A percentile compares a stretch with the other conserved stretches of the same genome.
phyloP scores from a whole-genome alignment of 2,113 vertebrate genomes.

The Catharus minimus region DNA sequence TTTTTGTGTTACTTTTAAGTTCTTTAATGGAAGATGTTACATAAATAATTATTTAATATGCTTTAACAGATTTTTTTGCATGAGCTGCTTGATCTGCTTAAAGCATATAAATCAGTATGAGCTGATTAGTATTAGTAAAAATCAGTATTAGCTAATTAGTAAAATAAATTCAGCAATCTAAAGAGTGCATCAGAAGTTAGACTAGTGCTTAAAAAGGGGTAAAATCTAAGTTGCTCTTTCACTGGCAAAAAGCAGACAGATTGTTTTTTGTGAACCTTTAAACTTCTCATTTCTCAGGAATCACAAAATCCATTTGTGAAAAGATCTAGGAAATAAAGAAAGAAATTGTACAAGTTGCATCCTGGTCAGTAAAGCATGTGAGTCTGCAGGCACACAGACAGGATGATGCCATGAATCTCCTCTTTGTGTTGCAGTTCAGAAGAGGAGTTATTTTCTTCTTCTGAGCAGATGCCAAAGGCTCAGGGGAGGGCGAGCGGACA shows the following conservation, averaged over 20 bases:
- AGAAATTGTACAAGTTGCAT: not conserved
- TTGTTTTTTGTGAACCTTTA: not conserved
- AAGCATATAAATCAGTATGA: not conserved
- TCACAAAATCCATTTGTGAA: conserved; percentile 40
- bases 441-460: conserved; percentile 7
- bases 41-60: conserved; percentile 39
- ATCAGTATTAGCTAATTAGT: not conserved
- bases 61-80: not conserved
- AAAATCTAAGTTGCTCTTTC: not conserved
- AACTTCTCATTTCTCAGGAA: not conserved
- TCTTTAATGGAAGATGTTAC: conserved; percentile 6
- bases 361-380: not conserved
- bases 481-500: not conserved
- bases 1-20: conserved; percentile 37
- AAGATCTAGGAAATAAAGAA: conserved; percentile 25
- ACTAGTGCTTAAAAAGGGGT: not conserved
- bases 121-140: not conserved
- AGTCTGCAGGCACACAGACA: not conserved
- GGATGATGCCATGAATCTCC: not conserved
- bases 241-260: not conserved
- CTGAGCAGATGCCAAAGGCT: conserved; percentile 3
- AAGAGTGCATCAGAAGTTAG: not conserved
- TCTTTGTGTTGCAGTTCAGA: conserved; percentile 31
- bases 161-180: not conserved
- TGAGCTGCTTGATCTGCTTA: not conserved